These are phyloP conservation scores for Syritta pipiens DNA, from an alignment of 2,888 invertebrate species.

Conservation along the genomic window DNA sequence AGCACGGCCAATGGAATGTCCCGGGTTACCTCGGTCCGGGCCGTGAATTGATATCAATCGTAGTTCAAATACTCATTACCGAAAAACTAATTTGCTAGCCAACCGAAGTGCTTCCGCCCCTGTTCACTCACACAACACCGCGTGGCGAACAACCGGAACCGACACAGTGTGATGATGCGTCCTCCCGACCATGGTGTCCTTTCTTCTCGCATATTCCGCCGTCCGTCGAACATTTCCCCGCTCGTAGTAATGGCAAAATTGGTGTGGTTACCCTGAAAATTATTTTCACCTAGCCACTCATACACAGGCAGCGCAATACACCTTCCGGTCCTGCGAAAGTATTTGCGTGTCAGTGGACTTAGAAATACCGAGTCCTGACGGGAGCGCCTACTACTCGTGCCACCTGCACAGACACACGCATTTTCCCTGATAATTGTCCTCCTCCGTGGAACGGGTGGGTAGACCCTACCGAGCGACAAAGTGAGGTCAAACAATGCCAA, in stretches of 20 bases:
- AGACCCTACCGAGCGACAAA: slow-evolving; percentile 4
- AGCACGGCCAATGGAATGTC: slow-evolving; percentile 18
- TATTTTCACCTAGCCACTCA: slow-evolving; percentile 55
- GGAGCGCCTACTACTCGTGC: slow-evolving; percentile 15
- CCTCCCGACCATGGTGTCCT: neutral
- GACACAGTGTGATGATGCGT: slow-evolving; percentile 19
- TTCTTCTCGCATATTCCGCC: slow-evolving; percentile 1
- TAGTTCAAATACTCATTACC: slow-evolving; percentile 68
- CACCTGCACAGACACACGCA: slow-evolving; percentile 55
- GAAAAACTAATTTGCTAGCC: slow-evolving; percentile 63
- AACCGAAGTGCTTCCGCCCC: slow-evolving; percentile 46
- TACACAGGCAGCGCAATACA: slow-evolving; percentile 9
- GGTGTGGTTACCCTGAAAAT: slow-evolving; percentile 63
- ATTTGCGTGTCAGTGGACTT: neutral
- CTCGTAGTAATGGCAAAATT: slow-evolving; percentile 37
- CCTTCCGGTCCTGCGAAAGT: slow-evolving; percentile 7
- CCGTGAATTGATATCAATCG: slow-evolving; percentile 47
- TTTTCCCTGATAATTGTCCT: slow-evolving; percentile 52
- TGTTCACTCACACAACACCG: slow-evolving; percentile 17
- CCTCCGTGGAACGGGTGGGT: slow-evolving; percentile 17
- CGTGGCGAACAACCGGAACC: slow-evolving; percentile 12
- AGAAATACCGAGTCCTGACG: slow-evolving; percentile 20
- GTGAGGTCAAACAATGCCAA: slow-evolving; percentile 22
- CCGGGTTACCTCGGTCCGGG: neutral
- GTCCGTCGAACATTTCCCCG: too few relatives aligned